Conservation (phyloP, 2,888 invertebrate genomes). For the Therioaphis trifolii region DNA sequence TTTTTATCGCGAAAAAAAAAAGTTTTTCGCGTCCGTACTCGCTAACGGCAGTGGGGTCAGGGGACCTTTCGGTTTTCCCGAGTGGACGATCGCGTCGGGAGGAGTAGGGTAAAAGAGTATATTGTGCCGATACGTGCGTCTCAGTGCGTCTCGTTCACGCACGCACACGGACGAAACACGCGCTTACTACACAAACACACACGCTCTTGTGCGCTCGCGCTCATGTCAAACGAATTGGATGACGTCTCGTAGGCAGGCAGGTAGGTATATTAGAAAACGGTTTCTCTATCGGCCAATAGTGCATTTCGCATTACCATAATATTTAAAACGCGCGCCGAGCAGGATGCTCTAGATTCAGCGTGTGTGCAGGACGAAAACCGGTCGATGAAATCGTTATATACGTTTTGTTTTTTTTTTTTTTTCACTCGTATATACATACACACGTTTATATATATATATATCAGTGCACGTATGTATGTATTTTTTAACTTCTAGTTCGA, state of each 20-base stretch:
- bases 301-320: constrained; percentile 61
- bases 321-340: constrained; percentile 61
- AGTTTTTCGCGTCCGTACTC: too few relatives aligned
- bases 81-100: background rate
- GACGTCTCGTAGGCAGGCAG: constrained; percentile 2
- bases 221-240: background rate
- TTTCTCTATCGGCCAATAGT: constrained; percentile 57
- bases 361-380: constrained; percentile 49
- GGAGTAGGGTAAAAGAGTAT: background rate
- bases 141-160: background rate
- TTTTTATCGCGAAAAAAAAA: too few relatives aligned
- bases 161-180: too few relatives aligned
- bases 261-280: constrained; percentile 55
- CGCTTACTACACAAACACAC: too few relatives aligned
- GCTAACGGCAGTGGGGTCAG: background rate
- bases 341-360: constrained; percentile 54
- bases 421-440: constrained; percentile 12
- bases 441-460: background rate
- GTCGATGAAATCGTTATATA: constrained; percentile 60
- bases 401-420: constrained; percentile 40
- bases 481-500: constrained; percentile 56
- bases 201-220: background rate
- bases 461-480: background rate
- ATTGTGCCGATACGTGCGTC: background rate
- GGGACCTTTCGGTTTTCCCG: background rate